Evolutionary conservation across 2,113 vertebrate species (phyloP).

Genomic region (Tricholaema leucomelas): DNA sequence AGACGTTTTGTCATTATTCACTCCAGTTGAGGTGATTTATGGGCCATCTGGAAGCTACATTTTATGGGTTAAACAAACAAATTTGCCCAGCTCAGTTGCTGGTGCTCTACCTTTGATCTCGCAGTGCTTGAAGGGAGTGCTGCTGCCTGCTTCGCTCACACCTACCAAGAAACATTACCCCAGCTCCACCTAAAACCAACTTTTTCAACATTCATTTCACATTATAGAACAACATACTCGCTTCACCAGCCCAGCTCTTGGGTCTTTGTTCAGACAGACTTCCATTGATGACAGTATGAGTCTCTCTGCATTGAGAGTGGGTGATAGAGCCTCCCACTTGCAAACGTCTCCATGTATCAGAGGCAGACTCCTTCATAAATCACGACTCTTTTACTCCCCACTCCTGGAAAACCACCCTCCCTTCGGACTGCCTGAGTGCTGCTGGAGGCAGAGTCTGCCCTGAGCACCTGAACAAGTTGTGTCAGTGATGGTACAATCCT

Average conservation of each 20-base stretch:
- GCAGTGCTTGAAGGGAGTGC: not conserved
- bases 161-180: not conserved
- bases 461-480: not conserved
- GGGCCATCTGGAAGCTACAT: not conserved
- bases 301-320: constrained; percentile 50
- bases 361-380: constrained; percentile 35
- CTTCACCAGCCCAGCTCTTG: constrained; percentile 10
- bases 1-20: not conserved
- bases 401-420: not conserved
- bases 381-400: not conserved
- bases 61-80: not conserved
- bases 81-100: not conserved
- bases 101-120: not conserved
- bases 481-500: not conserved
- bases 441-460: not conserved
- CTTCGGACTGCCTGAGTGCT: not conserved
- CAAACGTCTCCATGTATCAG: not conserved
- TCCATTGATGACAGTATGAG: not conserved
- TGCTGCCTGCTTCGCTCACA: not conserved
- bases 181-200: not conserved
- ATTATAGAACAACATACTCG: constrained; percentile 24
- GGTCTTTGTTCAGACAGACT: constrained; percentile 41
- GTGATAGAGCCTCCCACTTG: constrained; percentile 31
- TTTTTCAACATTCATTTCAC: not conserved
- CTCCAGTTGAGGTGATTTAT: not conserved